Evolutionary conservation across 2,113 vertebrate species (phyloP), one percentile per base, ranked within the genome.

Genomic region (Pithys albifrons): DNA sequence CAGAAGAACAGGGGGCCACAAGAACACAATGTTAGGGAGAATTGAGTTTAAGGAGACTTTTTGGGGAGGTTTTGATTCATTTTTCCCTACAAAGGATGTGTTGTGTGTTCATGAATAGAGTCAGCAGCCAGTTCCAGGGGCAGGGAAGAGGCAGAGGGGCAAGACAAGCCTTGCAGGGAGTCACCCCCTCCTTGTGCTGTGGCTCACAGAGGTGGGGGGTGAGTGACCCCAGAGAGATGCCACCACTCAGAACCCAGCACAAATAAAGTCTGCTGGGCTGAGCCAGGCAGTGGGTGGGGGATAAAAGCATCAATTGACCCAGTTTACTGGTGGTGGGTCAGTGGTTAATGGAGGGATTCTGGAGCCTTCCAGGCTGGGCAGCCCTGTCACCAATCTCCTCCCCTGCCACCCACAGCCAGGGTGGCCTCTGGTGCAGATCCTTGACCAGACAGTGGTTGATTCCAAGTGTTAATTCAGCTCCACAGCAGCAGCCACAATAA

Each of bases 21-120:
- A 23, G 33, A 88, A 24, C 37, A 12, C 0, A 6, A 23, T 10
- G 10, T 20, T 8, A 19, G 0, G 1, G 19, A 39, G 73, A 66
- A 54, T 19, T 27, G 22, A 23, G 35, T 70, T 70, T 45, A 20
- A 51, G 19, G 6, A 17, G 9, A 3, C 33, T 0, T 37, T 33
- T 77, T 71, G 55, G 27, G 1, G 19, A 29, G 8, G 7, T 54
- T 77, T 46, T 7, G n/a, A 35, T 19, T 5, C 0, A 0, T 48
- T 84, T 69, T 61, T 73, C 19, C 9, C 11, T 7, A 1, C 18
- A 31, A 61, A 92, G 33, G 58, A 7, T 23, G 4, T 23, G 41
- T 3, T 45, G 10, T 4, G 7, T 23, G 12, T 7, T 75, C 13
- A 16, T 1, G 2, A 37, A 8, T 23, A 2, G 3, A n/a, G 15